Conservation (phyloP, 2,113 vertebrate species). For the Pycnonotus jocosus region DNA sequence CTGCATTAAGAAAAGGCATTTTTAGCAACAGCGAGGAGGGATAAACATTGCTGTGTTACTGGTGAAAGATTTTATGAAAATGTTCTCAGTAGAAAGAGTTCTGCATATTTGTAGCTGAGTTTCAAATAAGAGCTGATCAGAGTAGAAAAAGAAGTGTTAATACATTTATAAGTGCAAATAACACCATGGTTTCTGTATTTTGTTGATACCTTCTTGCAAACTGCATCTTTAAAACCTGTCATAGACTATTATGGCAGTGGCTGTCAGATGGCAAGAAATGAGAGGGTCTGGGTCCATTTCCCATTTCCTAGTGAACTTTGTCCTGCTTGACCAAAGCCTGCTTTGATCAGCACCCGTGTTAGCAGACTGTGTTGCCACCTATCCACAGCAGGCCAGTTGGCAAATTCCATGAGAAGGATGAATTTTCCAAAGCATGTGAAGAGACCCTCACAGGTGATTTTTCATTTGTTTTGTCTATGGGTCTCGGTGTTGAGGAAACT, state of each 20-base stretch:
- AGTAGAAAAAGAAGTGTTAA: background rate
- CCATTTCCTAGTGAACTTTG: background rate
- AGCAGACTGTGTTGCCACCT: background rate
- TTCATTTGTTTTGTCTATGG: background rate
- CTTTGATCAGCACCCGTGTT: accelerated
- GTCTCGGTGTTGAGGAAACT: background rate
- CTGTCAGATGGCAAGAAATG: background rate
- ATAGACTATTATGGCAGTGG: background rate
- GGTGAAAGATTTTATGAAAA: background rate
- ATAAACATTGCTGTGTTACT: background rate
- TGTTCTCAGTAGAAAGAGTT: background rate
- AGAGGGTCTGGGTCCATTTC: background rate
- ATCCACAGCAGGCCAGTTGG: background rate
- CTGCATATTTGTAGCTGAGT: background rate
- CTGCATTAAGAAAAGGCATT: background rate
- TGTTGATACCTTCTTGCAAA: background rate
- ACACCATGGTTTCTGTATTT: background rate
- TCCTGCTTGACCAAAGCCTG: background rate
- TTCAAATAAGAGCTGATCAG: background rate
- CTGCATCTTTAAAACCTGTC: background rate
- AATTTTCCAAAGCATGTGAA: background rate
- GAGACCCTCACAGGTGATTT: background rate
- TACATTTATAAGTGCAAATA: background rate
- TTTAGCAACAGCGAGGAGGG: background rate
- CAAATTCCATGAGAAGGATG: background rate